A percentile compares a stretch with the other conserved stretches of the same genome.
Evolutionary conservation across 2,888 invertebrate genomes (phyloP).

Genomic region (Craniophora ligustri): DNA sequence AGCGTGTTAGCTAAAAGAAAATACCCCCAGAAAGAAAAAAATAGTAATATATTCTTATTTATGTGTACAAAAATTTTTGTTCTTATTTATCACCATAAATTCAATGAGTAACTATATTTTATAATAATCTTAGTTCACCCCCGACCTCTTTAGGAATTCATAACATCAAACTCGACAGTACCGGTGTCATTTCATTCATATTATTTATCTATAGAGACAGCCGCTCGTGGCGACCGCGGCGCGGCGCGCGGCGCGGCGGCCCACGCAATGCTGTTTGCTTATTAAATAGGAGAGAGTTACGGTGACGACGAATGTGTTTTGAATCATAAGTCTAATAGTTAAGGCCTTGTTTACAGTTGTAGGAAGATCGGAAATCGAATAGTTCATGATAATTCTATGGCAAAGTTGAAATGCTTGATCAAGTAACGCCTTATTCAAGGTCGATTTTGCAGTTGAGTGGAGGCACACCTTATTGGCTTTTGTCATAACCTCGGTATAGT

Average conservation of each 20-base stretch:
- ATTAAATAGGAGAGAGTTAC: conserved; percentile 80
- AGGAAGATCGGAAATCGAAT: conserved; percentile 6
- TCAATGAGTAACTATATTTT: conserved; percentile 7
- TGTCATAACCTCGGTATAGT: conserved; percentile 19
- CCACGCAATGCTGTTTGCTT: conserved; percentile 67
- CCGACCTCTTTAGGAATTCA: conserved; percentile 42
- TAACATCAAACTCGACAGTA: not conserved
- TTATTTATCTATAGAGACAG: conserved; percentile 41
- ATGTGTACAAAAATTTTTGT: not conserved
- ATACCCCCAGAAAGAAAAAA: too few species aligned
- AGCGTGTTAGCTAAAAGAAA: too few species aligned
- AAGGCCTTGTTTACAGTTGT: conserved; percentile 23
- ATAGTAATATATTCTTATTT: too few species aligned
- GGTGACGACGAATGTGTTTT: conserved; percentile 52
- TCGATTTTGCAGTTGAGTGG: conserved; percentile 35
- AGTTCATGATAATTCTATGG: not conserved
- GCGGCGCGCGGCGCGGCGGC: conserved; percentile 21
- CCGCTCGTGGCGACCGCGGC: conserved; percentile 17
- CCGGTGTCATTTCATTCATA: conserved; percentile 41
- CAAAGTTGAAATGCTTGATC: conserved; percentile 1
- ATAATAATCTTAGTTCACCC: conserved; percentile 32
- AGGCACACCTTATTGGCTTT: conserved; percentile 43
- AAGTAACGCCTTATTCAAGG: conserved; percentile 7
- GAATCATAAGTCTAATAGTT: conserved; percentile 48
- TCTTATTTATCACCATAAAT: not conserved